Percentiles rank a stretch among this genome's conserved stretches.
Evolutionary conservation across 2,888 invertebrate genomes (phyloP).

Genomic region (Drymonia ruficornis): DNA sequence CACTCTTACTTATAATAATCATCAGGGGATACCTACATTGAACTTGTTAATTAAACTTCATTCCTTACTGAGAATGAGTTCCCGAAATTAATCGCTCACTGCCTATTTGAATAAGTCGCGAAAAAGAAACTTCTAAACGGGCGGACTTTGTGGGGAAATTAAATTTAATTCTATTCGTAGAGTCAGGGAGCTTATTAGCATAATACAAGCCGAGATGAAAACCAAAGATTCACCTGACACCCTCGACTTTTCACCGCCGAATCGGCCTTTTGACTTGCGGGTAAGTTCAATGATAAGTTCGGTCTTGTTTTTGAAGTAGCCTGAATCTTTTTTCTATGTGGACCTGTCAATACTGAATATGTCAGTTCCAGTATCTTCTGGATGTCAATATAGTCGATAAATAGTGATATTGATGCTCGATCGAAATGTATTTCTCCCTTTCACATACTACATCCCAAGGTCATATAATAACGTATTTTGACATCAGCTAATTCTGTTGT

Average conservation of each 20-base stretch:
- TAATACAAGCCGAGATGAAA: constrained; percentile 74
- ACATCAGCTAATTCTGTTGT: too few species aligned
- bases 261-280: neutral
- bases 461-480: too few species aligned
- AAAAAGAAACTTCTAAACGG: constrained; percentile 72
- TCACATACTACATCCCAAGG: too few species aligned
- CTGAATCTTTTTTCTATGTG: too few species aligned
- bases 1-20: constrained; percentile 30
- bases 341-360: too few species aligned
- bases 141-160: constrained; percentile 65
- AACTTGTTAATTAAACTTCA: constrained; percentile 80
- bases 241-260: constrained; percentile 7
- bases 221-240: constrained; percentile 52
- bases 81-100: constrained; percentile 72
- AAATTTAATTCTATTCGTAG: constrained; percentile 73
- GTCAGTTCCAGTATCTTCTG: too few species aligned
- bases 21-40: constrained; percentile 35
- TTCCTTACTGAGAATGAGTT: constrained; percentile 75
- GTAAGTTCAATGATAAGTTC: neutral
- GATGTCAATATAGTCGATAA: too few species aligned
- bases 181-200: constrained; percentile 67
- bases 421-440: too few species aligned
- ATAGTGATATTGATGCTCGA: too few species aligned
- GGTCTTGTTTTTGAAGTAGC: too few species aligned
- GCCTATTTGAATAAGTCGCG: constrained; percentile 66